Base-by-base conservation (phyloP, 2,797 vertebrate genomes). In the Helostoma temminkii region DNA sequence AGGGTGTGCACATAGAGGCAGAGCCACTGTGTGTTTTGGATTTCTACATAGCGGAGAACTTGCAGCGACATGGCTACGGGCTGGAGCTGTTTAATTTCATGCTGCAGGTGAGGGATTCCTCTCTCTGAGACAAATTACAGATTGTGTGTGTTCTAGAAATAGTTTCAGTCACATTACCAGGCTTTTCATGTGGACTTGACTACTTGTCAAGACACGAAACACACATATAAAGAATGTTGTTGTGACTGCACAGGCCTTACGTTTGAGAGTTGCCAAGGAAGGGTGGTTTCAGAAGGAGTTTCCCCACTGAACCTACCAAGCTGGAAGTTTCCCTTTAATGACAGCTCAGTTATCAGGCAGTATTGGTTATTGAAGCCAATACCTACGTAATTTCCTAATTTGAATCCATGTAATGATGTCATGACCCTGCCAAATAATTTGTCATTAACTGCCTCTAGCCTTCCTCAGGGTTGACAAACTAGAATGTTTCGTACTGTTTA, bases 21-120 rank as follows among this genome's bases (percentile, higher is more conserved):
- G 96, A 98, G 79, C 97, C 97, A 0, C 91, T 97, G 15, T 98
- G 96, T 18, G 93, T 97, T 30, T 65, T 98, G 89, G 97, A 98
- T 83, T 98, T 98, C 82, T 98, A 96, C 75, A 83, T 98, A 54
- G 92, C 94, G 0, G 96, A 97, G 80, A 95, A 92, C 5, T 42
- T 96, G 49, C 96, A 98, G 43, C 93, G 97, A 54, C 94, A 97
- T 0, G 97, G 97, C 55, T 95, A 96, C 0, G 97, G 97, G 1
- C 90, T 92, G 69, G 94, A 97, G 78, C 93, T 98, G n/a, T 98
- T 98, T 83, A 83, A 92, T 22, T 94, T 94, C 77, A 97, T 98
- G 96, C 65, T 98, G 74, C 92, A 95, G 95, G 97, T 98, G 79
- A 87, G 43, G 4, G 48, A 75, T 49, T 66, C 9, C 14, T 60